Percentiles rank a stretch among this genome's conserved stretches.
These are phyloP conservation scores for Parnassius glacialis DNA, from an alignment of 2,888 invertebrate genomes.

Conservation along the genomic window DNA sequence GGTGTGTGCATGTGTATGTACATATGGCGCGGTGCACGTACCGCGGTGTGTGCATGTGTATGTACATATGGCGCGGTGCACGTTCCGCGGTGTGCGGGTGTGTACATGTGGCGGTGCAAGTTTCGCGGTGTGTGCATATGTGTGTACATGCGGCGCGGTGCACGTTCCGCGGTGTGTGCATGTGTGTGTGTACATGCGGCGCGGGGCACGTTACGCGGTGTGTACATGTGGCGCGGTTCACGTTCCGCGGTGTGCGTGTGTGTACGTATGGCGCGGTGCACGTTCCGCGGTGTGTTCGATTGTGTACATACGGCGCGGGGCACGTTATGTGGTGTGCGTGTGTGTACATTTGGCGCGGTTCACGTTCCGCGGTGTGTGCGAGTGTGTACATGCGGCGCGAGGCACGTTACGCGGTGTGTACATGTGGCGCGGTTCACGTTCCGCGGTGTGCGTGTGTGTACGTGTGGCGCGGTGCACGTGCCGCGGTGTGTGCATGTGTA, in stretches of 20 bases:
- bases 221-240: neutral
- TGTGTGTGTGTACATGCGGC: neutral
- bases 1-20: neutral
- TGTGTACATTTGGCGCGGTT: too few species aligned
- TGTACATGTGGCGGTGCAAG: neutral
- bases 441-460: neutral
- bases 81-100: neutral
- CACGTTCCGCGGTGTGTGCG: too few species aligned
- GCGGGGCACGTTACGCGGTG: neutral
- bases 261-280: neutral
- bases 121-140: neutral
- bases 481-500: too few species aligned
- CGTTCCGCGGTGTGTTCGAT: too few species aligned
- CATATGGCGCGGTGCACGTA: too few species aligned
- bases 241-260: neutral
- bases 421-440: too few species aligned
- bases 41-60: neutral
- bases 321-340: too few species aligned
- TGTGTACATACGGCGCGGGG: too few species aligned
- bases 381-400: too few species aligned
- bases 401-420: too few species aligned
- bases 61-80: neutral
- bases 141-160: neutral
- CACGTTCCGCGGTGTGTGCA: neutral
- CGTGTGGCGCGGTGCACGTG: too few species aligned